Evolutionary conservation across 1,140 invertebrate genomes (phyloP), one percentile per base, ranked within the genome.

Genomic region (Meloidogyne hapla): DNA sequence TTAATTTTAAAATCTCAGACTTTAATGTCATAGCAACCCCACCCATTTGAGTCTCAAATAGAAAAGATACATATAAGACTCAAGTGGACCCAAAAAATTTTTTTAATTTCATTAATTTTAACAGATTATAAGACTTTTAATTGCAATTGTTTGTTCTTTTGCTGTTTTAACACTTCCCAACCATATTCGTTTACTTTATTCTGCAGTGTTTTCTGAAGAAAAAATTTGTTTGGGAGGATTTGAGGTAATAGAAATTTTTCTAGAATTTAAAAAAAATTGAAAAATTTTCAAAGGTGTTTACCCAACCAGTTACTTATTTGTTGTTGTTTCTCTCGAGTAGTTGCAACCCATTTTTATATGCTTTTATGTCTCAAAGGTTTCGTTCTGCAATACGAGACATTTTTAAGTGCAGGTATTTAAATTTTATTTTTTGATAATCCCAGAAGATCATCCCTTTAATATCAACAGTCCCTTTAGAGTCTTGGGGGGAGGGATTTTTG

Each of bases 301-400:
- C 28, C 8, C 65, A 42, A 76, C 85, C 85, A 25, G 45, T 87
- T 23, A 75, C 77, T 23, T 87, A 85, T 67, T 68, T 85, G 18
- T 69, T 74, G 15, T 74, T 85, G 9, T 85, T 85, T 73, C 69
- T 81, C 42, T 85, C 83, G n/a, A 76, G 68, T 40, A 79, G 76
- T 18, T 77, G 86, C 56, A 85, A 85, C 69, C 84, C 84, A n/a
- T 67, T 85, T 73, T 77, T 85, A 1, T 85, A 85, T 71, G 84
- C 84, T 15, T 85, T 84, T 76, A 75, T 85, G 69, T 86, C 84
- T 9, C 78, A 81, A 74, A 62, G 85, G 13, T 85, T 85, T 75
- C 80, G 84, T 18, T 77, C 72, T 25, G 84, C 84, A 2, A 81
- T 83, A 28, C 45, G 74, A 21, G 82, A 84, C 18, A 71, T 82